Percentiles rank a stretch among this genome's conserved stretches.
Conservation (phyloP, 2,113 vertebrate species). For the Chaetodon auriga region DNA sequence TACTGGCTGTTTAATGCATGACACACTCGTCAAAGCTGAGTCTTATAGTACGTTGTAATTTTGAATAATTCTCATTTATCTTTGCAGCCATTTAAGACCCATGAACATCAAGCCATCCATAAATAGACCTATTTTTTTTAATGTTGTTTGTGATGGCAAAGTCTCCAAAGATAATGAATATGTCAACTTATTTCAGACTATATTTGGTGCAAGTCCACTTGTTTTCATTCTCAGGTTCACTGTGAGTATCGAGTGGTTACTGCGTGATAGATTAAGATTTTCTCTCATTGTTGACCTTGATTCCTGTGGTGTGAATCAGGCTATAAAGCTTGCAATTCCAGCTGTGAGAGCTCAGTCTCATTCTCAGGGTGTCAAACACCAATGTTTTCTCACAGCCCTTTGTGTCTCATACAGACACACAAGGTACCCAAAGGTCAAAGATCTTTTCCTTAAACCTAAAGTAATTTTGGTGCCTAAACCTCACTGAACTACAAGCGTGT, state of each 20-base stretch:
- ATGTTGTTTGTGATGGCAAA: no score
- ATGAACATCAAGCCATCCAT: background rate
- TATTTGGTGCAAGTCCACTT: background rate
- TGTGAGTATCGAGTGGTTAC: no score
- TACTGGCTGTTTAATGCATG: background rate
- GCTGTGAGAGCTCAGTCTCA: no score
- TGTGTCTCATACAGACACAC: no score
- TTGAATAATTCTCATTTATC: constrained; percentile 32
- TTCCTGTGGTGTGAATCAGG: background rate
- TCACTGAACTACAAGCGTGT: no score
- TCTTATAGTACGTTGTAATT: background rate
- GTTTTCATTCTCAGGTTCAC: background rate
- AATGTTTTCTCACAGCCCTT: no score
- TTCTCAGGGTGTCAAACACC: no score
- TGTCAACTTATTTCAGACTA: background rate
- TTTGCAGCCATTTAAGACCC: background rate
- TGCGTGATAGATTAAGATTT: background rate
- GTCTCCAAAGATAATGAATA: no score
- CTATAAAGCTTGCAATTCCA: no score
- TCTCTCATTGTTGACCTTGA: background rate
- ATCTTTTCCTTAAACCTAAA: no score
- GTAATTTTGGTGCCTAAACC: no score
- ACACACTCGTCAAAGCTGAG: constrained; percentile 8
- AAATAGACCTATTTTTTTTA: background rate
- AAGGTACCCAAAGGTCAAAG: no score